A percentile compares a stretch with the other conserved stretches of the same genome.
These are phyloP conservation scores for Microcebus ravelobensis DNA, from an alignment of 2,113 vertebrate genomes.

Conservation along the genomic window DNA sequence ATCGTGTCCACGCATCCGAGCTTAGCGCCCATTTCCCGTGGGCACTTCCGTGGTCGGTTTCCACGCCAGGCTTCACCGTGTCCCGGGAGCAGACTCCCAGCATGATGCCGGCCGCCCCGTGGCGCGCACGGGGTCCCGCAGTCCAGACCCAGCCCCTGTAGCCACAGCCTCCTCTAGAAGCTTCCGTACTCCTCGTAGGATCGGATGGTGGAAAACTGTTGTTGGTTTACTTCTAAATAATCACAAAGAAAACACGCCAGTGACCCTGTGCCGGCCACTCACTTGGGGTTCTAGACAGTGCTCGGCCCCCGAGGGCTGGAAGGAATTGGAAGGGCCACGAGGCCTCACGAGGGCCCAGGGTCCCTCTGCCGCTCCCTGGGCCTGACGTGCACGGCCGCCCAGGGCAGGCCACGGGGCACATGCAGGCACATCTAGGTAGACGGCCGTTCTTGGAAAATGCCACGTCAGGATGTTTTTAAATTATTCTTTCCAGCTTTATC, in stretches of 20 bases:
- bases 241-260: neutral
- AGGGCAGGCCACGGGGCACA: conserved; percentile 40
- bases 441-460: conserved; percentile 68
- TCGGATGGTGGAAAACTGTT: rapidly evolving
- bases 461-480: conserved; percentile 42
- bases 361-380: neutral
- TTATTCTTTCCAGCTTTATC: conserved; percentile 60
- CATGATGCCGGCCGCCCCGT: too few species aligned
- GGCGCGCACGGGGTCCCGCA: neutral
- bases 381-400: neutral
- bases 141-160: neutral
- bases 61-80: neutral
- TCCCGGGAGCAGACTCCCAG: neutral
- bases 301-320: neutral
- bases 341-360: rapidly evolving
- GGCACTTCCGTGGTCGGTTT: neutral
- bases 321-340: neutral
- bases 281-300: neutral
- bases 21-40: neutral
- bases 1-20: too few species aligned
- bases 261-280: rapidly evolving
- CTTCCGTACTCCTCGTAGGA: neutral
- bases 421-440: neutral
- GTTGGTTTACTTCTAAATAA: neutral
- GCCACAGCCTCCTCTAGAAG: neutral